Evolutionary conservation across 2,888 invertebrate genomes (phyloP), one percentile per base, ranked within the genome.

Genomic region (Panzeria rudis): DNA sequence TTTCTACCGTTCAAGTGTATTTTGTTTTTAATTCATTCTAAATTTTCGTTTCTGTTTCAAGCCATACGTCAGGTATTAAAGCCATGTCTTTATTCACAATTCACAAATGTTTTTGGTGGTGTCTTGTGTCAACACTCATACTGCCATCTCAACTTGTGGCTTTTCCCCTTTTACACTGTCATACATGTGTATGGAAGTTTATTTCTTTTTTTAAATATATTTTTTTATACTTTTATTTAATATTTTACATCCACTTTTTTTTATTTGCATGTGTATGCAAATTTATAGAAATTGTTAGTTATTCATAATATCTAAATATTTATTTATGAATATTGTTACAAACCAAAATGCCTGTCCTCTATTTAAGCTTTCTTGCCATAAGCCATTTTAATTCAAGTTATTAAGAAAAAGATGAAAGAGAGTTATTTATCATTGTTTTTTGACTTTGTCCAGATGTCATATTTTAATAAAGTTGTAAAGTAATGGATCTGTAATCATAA

Each of bases 51-150:
- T 52, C 9, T 72, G 13, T 64, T 73, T 38, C 1, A 25, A 44
- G 54, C 17, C 61, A 64, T 76, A 69, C 64, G 54, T 56, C 54
- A 69, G 62, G 62, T 29, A 47, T 56, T 35, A 82, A 56, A 71
- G 59, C 76, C 82, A 82, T 62, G 76, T 82, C 82, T 82, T 9
- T 76, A 82, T 82, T 76, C 69, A 82, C 68, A 75, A 76, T 25
- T 82, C 69, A 38, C 73, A 54, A 79, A 79, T 69, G 83, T 82
- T 82, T 64, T 79, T 59, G 29, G 35, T 73, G 32, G 83, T 83
- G 83, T 83, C 83, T 83, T 62, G 62, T 83, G 83, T 79, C 83
- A 83, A 83, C 83, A 83, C 78, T 82, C 75, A 69, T 79, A 79
- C 73, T 83, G 83, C 75, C 79, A 83, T 83, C 79, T 79, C 61